These are phyloP conservation scores for Saguinus imperator DNA, from an alignment of 2,113 vertebrate genomes.

Conservation along the genomic window DNA sequence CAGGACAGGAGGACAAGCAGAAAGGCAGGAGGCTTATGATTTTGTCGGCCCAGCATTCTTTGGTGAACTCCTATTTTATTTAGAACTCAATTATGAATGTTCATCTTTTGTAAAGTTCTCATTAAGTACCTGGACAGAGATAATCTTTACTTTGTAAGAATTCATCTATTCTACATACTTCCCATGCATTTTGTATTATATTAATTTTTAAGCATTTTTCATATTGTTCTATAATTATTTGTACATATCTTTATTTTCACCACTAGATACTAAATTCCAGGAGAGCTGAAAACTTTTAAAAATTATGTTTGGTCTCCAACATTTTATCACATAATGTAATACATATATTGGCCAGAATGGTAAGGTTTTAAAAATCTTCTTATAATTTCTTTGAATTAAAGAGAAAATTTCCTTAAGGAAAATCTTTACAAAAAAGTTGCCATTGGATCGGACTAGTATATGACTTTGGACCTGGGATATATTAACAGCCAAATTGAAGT, in stretches of 20 bases:
- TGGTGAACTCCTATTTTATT: neutral
- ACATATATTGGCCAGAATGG: neutral
- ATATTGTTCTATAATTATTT: neutral
- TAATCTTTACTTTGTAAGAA: neutral
- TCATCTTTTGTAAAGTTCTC: neutral
- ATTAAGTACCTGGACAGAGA: neutral
- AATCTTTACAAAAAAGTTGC: neutral
- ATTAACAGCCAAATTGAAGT: neutral
- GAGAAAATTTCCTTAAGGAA: neutral
- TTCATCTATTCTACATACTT: neutral
- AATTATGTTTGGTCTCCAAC: neutral
- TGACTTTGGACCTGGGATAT: neutral
- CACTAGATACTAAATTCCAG: neutral
- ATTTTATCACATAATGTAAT: neutral
- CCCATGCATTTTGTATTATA: neutral
- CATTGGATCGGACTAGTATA: neutral
- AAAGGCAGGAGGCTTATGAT: neutral
- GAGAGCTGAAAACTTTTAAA: neutral
- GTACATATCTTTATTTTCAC: neutral
- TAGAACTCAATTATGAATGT: neutral
- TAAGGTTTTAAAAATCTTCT: neutral
- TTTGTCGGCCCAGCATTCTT: neutral
- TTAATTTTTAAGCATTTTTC: neutral
- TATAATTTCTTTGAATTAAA: neutral
- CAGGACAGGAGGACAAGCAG: too few relatives aligned